phyloP scores from a whole-genome alignment of 2,113 vertebrate genomes.

The Tragelaphus imberbis region DNA sequence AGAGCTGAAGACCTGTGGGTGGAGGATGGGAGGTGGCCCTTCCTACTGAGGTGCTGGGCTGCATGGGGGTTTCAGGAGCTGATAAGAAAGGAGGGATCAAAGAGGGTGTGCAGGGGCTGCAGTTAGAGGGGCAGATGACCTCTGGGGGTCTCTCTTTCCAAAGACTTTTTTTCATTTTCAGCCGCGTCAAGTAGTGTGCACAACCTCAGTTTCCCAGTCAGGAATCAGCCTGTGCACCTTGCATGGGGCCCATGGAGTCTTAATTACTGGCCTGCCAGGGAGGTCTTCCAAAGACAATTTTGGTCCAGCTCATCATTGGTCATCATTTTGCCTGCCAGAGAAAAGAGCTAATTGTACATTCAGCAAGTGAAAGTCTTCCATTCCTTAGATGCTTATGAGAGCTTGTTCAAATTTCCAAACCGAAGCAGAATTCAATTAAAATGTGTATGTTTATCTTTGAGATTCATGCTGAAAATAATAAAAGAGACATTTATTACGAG shows the following conservation, averaged over 20 bases:
- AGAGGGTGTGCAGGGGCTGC: rapidly evolving
- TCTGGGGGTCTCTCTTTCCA: not conserved
- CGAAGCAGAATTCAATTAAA: not conserved
- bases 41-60: not conserved
- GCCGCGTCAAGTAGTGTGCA: not conserved
- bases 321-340: not conserved
- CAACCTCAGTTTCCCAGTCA: not conserved
- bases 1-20: not conserved
- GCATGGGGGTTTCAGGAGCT: not conserved
- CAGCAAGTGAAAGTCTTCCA: not conserved
- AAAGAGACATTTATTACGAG: not conserved
- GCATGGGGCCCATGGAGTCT: not conserved
- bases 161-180: not conserved
- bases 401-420: not conserved
- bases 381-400: not conserved
- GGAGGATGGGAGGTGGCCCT: not conserved
- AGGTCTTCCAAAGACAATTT: not conserved
- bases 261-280: not conserved
- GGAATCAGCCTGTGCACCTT: not conserved
- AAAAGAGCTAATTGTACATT: not conserved
- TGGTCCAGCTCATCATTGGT: not conserved
- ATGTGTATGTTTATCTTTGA: not conserved
- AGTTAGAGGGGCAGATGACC: not conserved
- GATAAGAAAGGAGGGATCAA: not conserved
- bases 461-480: not conserved